Base-by-base conservation (phyloP, 2,888 invertebrate genomes). In the Kuschelorhynchus macadamiae region DNA sequence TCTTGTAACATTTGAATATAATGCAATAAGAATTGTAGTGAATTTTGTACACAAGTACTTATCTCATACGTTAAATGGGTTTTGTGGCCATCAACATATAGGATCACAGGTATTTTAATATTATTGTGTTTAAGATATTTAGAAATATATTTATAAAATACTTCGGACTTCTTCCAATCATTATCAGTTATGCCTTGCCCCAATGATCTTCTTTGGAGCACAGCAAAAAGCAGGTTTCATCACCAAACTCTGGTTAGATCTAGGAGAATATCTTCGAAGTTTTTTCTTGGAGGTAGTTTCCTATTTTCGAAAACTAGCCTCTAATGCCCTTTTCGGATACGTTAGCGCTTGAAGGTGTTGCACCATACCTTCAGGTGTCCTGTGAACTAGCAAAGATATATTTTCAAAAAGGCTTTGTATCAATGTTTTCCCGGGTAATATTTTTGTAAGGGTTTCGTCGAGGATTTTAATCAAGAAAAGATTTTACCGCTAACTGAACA, bases 101-200 rank as follows among this genome's bases (percentile, higher is more conserved):
- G 64, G 56, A 83, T 75, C 0, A 83, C 67, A 2, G 80, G 81
- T 57, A 81, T 78, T 63, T 49, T 61, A 57, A 72, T 67, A 1
- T 70, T 66, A 18, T 70, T 59, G 62, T 72, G 72, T 7, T 76
- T 76, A 64, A 82, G 65, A 80, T 52, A 82, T 74, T 69, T 81
- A 81, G 53, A 60, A 18, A 82, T 78, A 60, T 82, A 84, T 53
- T 82, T 80, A 63, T 75, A 77, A 70, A 84, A 25, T 25, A 25
- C 25, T 7, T 25, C 25, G 25, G 25, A 25, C 25, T 25, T 25
- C 25, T 5, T 25, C 82, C 82, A 83, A 1, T 83, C 83, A 56
- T 75, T 80, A 8, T 82, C 81, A 30, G 78, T 79, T 5, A 74
- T 60, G 0, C 81, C 82, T 12, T 74, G 1, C 81, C 80, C 82